Percentiles rank a stretch among this genome's conserved stretches.
Conservation (phyloP, 2,113 vertebrate species). For the Eptesicus fuscus region DNA sequence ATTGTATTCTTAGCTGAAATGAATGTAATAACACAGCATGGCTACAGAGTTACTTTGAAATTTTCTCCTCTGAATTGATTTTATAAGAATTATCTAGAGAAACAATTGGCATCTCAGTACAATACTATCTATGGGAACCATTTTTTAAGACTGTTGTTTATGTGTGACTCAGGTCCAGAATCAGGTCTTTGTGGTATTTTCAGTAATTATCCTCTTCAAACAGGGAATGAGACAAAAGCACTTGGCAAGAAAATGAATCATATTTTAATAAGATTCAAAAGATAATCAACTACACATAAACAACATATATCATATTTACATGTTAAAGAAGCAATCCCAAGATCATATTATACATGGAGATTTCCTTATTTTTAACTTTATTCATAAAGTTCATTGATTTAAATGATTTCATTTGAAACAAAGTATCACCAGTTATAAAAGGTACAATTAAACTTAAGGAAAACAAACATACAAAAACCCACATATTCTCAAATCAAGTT, state of each 20-base stretch:
- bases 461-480: not conserved
- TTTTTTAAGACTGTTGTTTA: not conserved
- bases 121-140: not conserved
- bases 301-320: not conserved
- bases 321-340: not conserved
- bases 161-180: not conserved
- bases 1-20: conserved; percentile 35
- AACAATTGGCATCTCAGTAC: not conserved
- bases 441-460: not conserved
- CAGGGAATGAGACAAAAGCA: not conserved
- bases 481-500: not conserved
- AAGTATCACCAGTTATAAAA: not conserved
- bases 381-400: not conserved
- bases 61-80: not conserved
- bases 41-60: conserved; percentile 17
- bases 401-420: not conserved
- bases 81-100: not conserved
- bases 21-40: not conserved
- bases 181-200: not conserved
- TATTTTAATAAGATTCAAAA: not conserved
- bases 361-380: not conserved
- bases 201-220: not conserved
- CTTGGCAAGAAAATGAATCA: not conserved
- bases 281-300: not conserved
- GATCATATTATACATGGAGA: not conserved